Evolutionary conservation across 2,113 vertebrate genomes (phyloP).

Genomic region (Tachycineta bicolor): DNA sequence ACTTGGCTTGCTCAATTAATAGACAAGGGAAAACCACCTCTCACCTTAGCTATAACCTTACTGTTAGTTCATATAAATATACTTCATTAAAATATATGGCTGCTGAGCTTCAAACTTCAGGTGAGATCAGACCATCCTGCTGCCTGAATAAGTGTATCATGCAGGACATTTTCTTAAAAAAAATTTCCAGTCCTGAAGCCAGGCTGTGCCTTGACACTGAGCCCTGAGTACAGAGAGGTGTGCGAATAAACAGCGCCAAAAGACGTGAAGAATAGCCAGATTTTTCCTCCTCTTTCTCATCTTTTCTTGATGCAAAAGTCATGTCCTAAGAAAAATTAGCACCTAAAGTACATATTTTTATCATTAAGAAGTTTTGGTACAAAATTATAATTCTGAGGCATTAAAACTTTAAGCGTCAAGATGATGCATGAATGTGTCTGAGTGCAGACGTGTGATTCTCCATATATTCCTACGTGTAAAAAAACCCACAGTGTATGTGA

Average conservation of each 20-base stretch:
- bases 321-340: not conserved
- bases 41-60: not conserved
- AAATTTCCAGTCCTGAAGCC: not conserved
- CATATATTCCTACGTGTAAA: not conserved
- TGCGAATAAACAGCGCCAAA: rapidly evolving
- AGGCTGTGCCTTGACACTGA: not conserved
- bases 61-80: not conserved
- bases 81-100: not conserved
- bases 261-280: not conserved
- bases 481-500: not conserved
- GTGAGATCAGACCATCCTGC: not conserved
- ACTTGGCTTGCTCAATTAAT: conserved; percentile 6
- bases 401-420: not conserved
- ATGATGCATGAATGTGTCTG: not conserved
- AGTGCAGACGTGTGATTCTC: not conserved
- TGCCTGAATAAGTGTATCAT: not conserved
- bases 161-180: not conserved
- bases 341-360: not conserved
- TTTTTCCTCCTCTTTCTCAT: not conserved
- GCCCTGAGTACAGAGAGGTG: not conserved
- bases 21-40: not conserved
- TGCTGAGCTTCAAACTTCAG: not conserved
- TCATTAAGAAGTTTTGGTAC: not conserved
- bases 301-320: not conserved
- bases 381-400: not conserved